phyloP scores from a whole-genome alignment of 2,888 invertebrate genomes.

The Protodeltote pygarga region DNA sequence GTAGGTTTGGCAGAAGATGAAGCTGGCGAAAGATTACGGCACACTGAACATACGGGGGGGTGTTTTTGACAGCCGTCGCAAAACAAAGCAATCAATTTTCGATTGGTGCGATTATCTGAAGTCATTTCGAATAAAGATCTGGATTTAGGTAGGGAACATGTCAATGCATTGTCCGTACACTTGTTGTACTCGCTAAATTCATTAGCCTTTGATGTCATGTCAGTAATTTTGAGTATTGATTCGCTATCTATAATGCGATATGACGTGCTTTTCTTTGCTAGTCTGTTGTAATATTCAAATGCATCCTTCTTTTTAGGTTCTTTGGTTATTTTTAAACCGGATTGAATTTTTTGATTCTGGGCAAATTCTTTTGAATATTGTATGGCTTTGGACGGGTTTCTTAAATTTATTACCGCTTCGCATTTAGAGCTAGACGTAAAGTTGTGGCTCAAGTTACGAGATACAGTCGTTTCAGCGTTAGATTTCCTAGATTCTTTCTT shows the following conservation, averaged over 20 bases:
- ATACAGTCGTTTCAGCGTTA: slow-evolving; percentile 23
- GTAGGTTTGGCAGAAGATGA: background rate
- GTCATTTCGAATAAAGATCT: slow-evolving; percentile 60
- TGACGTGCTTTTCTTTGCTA: slow-evolving; percentile 69
- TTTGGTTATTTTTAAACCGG: slow-evolving; percentile 62
- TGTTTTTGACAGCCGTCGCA: slow-evolving; percentile 48
- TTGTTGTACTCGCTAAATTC: slow-evolving; percentile 36
- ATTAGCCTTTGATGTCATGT: slow-evolving; percentile 69
- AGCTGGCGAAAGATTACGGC: background rate
- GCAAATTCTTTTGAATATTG: slow-evolving; percentile 57
- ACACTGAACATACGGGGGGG: slow-evolving; percentile 5
- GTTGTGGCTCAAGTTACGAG: slow-evolving; percentile 23
- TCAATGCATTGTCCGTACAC: slow-evolving; percentile 44
- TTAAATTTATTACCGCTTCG: slow-evolving; percentile 21
- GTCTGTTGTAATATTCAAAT: slow-evolving; percentile 51
- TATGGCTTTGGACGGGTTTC: slow-evolving; percentile 56
- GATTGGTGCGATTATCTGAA: slow-evolving; percentile 43
- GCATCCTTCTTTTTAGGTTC: slow-evolving; percentile 55
- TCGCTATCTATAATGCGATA: slow-evolving; percentile 77
- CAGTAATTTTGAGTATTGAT: slow-evolving; percentile 73
- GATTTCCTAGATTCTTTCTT: slow-evolving; percentile 37
- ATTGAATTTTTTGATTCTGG: slow-evolving; percentile 46
- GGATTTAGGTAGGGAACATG: slow-evolving; percentile 56
- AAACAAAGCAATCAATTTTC: slow-evolving; percentile 59
- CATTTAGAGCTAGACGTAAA: slow-evolving; percentile 32